A percentile compares a stretch with the other conserved stretches of the same genome.
These are phyloP conservation scores for Homarus gammarus DNA, from an alignment of 2,888 invertebrate species.

Conservation along the genomic window DNA sequence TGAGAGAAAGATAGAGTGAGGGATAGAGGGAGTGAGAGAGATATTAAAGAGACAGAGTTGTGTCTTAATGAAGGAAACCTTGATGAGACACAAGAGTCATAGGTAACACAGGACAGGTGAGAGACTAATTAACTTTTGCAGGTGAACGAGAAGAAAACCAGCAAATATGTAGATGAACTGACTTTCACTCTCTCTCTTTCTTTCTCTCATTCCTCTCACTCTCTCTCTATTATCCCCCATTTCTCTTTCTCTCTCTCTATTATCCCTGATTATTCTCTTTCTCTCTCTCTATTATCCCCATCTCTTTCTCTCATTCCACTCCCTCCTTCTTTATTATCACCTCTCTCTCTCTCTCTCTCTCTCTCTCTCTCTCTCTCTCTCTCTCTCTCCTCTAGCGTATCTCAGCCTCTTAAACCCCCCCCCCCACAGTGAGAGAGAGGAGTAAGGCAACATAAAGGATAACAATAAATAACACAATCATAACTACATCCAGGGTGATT, in stretches of 20 bases:
- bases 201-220: not conserved
- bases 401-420: too few relatives aligned
- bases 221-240: not conserved
- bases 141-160: not conserved
- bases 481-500: too few relatives aligned
- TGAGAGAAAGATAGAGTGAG: not conserved
- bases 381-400: not conserved
- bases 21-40: not conserved
- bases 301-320: not conserved
- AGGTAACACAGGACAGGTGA: too few relatives aligned
- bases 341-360: not conserved
- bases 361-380: not conserved
- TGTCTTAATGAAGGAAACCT: too few relatives aligned
- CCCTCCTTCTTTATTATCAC: not conserved
- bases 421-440: too few relatives aligned
- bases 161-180: too few relatives aligned
- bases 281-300: not conserved
- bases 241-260: not conserved
- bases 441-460: too few relatives aligned
- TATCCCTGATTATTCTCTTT: not conserved
- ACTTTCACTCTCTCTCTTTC: too few relatives aligned
- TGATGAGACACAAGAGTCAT: too few relatives aligned
- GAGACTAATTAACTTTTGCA: too few relatives aligned
- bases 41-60: too few relatives aligned
- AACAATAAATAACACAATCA: too few relatives aligned